phyloP scores from a whole-genome alignment of 2,888 invertebrate genomes.

The Drosophila quinaria region DNA sequence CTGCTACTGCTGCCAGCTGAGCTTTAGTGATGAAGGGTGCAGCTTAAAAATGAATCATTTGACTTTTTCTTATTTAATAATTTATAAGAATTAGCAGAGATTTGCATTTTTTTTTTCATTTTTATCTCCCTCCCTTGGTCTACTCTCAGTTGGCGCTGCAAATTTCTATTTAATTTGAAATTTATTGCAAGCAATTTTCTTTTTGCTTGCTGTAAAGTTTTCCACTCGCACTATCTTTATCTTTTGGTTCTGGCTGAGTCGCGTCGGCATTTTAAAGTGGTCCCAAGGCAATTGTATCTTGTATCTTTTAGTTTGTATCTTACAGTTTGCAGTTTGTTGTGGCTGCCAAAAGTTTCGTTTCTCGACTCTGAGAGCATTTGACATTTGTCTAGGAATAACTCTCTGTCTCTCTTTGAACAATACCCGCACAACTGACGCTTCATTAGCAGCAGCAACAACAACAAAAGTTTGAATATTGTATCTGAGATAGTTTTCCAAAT shows the following conservation, averaged over 20 bases:
- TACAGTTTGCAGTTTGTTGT: constrained; percentile 34
- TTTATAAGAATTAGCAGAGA: constrained; percentile 82
- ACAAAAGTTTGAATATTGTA: constrained; percentile 9
- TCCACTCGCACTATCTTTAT: constrained; percentile 20
- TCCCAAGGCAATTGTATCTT: constrained; percentile 51
- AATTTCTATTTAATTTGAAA: constrained; percentile 82
- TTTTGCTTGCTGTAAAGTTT: constrained; percentile 30
- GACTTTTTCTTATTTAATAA: constrained; percentile 82
- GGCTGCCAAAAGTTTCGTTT: constrained; percentile 28
- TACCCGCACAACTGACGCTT: constrained; percentile 43
- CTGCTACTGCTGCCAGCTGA: constrained; percentile 69
- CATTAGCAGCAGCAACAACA: constrained; percentile 58
- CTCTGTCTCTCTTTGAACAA: constrained; percentile 1
- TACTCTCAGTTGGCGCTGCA: constrained; percentile 58
- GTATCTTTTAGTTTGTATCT: constrained; percentile 18
- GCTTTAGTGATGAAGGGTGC: constrained; percentile 81
- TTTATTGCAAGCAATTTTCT: constrained; percentile 75
- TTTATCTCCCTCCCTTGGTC: constrained; percentile 1
- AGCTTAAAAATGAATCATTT: constrained; percentile 83
- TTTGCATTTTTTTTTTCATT: constrained; percentile 72
- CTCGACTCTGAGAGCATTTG: constrained; percentile 30
- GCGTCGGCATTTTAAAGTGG: constrained; percentile 51
- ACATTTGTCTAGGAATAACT: constrained; percentile 32
- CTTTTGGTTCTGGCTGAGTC: constrained; percentile 11
- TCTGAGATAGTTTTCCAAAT: constrained; percentile 40